These are phyloP conservation scores for Peromyscus eremicus DNA, from an alignment of 2,797 vertebrate genomes.

Conservation along the genomic window DNA sequence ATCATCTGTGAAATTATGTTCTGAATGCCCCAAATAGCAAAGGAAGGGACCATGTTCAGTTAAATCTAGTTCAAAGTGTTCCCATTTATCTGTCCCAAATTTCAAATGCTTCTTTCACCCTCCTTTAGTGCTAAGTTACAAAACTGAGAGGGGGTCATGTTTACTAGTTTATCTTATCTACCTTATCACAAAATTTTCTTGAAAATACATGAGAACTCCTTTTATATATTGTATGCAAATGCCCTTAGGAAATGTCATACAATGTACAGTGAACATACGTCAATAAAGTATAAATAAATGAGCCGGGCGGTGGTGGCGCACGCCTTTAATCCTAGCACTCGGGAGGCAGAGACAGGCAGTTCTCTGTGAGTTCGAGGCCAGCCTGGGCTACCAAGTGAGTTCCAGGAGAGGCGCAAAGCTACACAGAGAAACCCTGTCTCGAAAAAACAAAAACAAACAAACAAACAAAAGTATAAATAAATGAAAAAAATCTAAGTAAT, in stretches of 20 bases:
- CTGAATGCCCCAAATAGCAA: slow-evolving; percentile 77
- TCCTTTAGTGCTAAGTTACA: not conserved
- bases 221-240: not conserved
- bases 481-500: not conserved
- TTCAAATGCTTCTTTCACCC: slow-evolving; percentile 58
- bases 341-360: too few species aligned
- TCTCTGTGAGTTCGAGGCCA: too few species aligned
- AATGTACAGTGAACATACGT: not conserved
- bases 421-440: too few species aligned
- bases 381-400: too few species aligned
- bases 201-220: slow-evolving; percentile 3
- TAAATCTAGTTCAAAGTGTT: slow-evolving; percentile 56
- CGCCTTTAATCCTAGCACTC: too few species aligned
- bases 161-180: slow-evolving; percentile 41
- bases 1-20: slow-evolving; percentile 81
- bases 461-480: not conserved
- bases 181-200: slow-evolving; percentile 48
- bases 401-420: too few species aligned
- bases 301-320: too few species aligned
- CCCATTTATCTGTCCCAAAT: slow-evolving; percentile 52
- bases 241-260: not conserved
- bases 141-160: slow-evolving; percentile 41
- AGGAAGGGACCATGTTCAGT: slow-evolving; percentile 58
- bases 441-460: too few species aligned
- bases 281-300: not conserved